A percentile compares a stretch with the other conserved stretches of the same genome.
These are phyloP conservation scores for Loxodonta africana DNA, from an alignment of 2,113 vertebrate species.

Conservation along the genomic window DNA sequence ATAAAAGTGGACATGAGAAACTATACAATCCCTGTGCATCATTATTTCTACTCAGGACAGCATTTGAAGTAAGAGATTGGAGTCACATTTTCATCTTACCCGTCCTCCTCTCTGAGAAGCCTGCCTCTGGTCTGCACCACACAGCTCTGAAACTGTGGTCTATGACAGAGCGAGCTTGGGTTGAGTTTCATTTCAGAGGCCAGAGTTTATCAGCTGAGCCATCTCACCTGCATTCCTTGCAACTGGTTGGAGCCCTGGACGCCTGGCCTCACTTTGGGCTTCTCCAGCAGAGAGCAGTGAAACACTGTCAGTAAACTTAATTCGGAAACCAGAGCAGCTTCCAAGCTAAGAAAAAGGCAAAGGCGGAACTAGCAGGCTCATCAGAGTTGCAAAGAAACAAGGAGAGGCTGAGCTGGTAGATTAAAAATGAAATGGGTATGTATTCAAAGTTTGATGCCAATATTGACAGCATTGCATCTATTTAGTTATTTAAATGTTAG, in stretches of 20 bases:
- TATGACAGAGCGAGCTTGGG: neutral
- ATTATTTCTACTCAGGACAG: neutral
- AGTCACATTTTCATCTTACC: slow-evolving; percentile 36
- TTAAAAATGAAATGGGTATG: neutral
- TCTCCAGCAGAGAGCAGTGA: slow-evolving; percentile 94
- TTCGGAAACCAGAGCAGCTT: slow-evolving; percentile 80
- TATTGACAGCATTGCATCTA: neutral
- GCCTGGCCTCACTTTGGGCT: slow-evolving; percentile 82
- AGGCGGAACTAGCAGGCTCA: slow-evolving; percentile 80
- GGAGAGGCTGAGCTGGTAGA: slow-evolving; percentile 48
- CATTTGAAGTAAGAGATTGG: neutral
- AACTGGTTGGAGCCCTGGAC: slow-evolving; percentile 68
- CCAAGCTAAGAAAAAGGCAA: slow-evolving; percentile 77
- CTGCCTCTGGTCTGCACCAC: slow-evolving; percentile 45
- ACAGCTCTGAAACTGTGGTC: slow-evolving; percentile 6
- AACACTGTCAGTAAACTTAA: slow-evolving; percentile 86
- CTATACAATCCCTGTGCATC: neutral
- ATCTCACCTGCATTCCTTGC: slow-evolving; percentile 86
- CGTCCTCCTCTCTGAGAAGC: slow-evolving; percentile 64
- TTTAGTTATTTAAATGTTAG: neutral
- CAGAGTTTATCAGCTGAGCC: slow-evolving; percentile 64
- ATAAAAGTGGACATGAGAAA: neutral
- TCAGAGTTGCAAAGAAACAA: slow-evolving; percentile 39
- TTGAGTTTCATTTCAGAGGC: slow-evolving; percentile 63
- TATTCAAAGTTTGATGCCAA: neutral